These are phyloP conservation scores for Porites divaricata DNA, from an alignment of 92 coral and sea anemone species.

Conservation along the genomic window DNA sequence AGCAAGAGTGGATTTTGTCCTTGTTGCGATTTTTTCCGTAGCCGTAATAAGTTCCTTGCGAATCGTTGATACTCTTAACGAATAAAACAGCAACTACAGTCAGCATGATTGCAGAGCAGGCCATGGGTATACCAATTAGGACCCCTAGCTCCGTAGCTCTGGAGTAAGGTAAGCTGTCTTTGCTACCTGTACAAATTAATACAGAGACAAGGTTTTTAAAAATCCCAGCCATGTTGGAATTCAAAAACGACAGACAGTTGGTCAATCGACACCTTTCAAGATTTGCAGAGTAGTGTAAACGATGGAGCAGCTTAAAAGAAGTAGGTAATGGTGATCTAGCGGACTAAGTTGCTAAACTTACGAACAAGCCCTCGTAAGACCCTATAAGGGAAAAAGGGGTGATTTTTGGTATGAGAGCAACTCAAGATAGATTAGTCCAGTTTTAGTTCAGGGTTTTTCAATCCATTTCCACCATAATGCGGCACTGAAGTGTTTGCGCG, in stretches of 20 bases:
- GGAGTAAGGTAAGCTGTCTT: slow-evolving; percentile 63
- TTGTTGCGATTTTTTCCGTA: slow-evolving; percentile 81
- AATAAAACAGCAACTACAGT: slow-evolving; percentile 69
- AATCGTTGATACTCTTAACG: slow-evolving; percentile 71
- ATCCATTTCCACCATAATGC: neutral
- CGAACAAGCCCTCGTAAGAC: neutral
- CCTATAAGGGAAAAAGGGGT: neutral
- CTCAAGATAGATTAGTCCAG: too few species aligned
- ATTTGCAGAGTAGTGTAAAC: too few species aligned
- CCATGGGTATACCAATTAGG: slow-evolving; percentile 82
- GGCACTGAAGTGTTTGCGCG: neutral
- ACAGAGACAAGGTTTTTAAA: neutral
- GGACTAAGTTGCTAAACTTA: too few species aligned
- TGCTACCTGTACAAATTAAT: slow-evolving; percentile 14
- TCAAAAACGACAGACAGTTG: too few species aligned
- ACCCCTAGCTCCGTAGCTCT: slow-evolving; percentile 76
- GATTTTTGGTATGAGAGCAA: too few species aligned
- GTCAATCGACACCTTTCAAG: too few species aligned
- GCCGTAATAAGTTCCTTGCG: slow-evolving; percentile 79
- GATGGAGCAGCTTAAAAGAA: too few species aligned
- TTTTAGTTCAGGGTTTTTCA: neutral
- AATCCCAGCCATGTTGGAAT: neutral
- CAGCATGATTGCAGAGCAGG: slow-evolving; percentile 71
- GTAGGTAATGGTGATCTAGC: too few species aligned
- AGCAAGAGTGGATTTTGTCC: slow-evolving; percentile 73